Conservation (phyloP, 1,140 invertebrate genomes). For the Bombus pascuorum region DNA sequence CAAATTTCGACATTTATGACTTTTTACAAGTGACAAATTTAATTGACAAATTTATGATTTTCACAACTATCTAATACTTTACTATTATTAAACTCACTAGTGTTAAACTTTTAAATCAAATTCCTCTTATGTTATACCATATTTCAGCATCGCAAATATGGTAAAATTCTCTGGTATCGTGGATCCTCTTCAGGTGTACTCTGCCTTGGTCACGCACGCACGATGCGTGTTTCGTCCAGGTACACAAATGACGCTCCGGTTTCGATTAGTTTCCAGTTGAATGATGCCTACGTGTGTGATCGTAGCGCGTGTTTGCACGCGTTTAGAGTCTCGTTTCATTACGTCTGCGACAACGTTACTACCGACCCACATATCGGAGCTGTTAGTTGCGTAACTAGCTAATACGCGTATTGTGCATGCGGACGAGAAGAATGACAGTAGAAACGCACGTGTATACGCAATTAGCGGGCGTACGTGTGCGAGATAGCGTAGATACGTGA, state of each 20-base stretch:
- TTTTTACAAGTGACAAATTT: too few relatives aligned
- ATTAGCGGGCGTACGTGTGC: background rate
- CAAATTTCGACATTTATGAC: too few relatives aligned
- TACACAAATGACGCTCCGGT: background rate
- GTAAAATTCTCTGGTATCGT: too few relatives aligned
- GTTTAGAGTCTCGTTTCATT: slow-evolving; percentile 9
- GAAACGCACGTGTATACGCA: slow-evolving; percentile 12
- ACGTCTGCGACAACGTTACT: slow-evolving; percentile 20
- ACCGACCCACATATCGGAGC: slow-evolving; percentile 32
- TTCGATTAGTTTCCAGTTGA: slow-evolving; percentile 18
- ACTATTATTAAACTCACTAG: background rate
- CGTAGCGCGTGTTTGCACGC: background rate
- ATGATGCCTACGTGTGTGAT: background rate
- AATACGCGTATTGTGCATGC: slow-evolving; percentile 29
- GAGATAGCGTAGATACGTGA: slow-evolving; percentile 8
- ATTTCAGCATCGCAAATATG: background rate
- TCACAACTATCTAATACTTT: too few relatives aligned
- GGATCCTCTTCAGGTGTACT: background rate
- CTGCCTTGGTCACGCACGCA: background rate
- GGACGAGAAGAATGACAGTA: background rate
- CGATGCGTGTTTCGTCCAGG: background rate
- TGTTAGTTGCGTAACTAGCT: slow-evolving; percentile 29
- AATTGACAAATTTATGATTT: too few relatives aligned
- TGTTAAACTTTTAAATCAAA: background rate
- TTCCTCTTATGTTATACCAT: background rate